These are phyloP conservation scores for Nyctibius bracteatus DNA, from an alignment of 2,113 vertebrate species.

Conservation along the genomic window DNA sequence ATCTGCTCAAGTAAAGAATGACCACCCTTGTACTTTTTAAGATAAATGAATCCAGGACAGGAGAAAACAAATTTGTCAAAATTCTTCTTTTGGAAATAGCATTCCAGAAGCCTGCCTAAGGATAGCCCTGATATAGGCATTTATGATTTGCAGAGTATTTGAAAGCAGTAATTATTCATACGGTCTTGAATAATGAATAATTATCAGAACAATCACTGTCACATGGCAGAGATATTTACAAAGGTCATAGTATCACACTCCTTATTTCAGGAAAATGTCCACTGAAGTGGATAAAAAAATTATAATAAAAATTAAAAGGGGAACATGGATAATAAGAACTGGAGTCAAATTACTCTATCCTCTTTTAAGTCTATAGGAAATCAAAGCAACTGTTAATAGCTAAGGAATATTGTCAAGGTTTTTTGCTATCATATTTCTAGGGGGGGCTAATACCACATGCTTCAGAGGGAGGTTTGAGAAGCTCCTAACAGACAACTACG, in stretches of 20 bases:
- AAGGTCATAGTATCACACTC: not conserved
- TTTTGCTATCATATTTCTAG: not conserved
- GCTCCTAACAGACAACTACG: not conserved
- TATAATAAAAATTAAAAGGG: not conserved
- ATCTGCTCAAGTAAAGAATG: not conserved
- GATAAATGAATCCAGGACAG: not conserved
- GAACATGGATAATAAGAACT: not conserved
- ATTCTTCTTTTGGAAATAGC: not conserved
- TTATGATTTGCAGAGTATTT: not conserved
- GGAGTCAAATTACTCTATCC: not conserved
- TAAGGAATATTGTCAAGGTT: not conserved
- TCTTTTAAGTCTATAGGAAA: not conserved
- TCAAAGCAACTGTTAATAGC: constrained; percentile 10
- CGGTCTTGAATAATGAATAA: not conserved
- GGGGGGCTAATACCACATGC: not conserved
- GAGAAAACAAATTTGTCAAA: not conserved
- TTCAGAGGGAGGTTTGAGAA: not conserved
- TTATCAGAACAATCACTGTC: constrained; percentile 22
- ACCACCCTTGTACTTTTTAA: not conserved
- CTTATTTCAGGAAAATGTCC: not conserved
- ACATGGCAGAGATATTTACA: constrained; percentile 10
- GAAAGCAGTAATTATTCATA: not conserved
- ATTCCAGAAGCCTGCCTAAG: not conserved
- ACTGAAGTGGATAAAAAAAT: not conserved
- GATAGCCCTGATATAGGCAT: not conserved